Evolutionary conservation across 2,797 vertebrate genomes (phyloP), one percentile per base, ranked within the genome.

Genomic region (Masticophis lateralis): DNA sequence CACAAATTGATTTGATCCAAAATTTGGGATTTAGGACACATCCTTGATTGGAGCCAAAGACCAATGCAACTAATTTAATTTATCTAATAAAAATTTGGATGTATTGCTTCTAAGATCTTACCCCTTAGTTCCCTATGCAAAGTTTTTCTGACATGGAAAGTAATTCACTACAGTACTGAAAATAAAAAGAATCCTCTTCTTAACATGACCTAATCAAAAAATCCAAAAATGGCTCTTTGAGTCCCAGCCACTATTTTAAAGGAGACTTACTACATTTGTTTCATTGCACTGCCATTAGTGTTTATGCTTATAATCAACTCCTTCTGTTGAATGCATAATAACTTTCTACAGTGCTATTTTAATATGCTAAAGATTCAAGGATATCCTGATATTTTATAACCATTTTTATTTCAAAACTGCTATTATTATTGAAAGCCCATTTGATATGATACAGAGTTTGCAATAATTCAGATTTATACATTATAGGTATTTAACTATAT

Each of bases 331-430:
- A 91, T 25, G 53, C 86, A 56, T 94, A 92, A 96, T 94, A 92
- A 57, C 90, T 94, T 86, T 89, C 88, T 95, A 93, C 87, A 93
- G 90, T 87, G 88, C 66, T 69, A 13, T 56, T 55, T 32, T 95
- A 96, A 92, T 92, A 28, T 66, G 37, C 55, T 60, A 88, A 51
- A 90, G 28, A 37, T 25, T 22, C 14, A 69, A 14, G 43, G 20
- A 59, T 59, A 37, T 12, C 20, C 20, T 10, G 57, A 16, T 32
- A 74, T 60, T 27, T 60, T 66, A 79, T 79, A 22, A 22, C 18
- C 9, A 79, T 79, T 79, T 79, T 79, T 25, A 47, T 83, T 47
- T 83, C 20, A 83, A 83, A 25, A 83, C 74, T 47, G 5, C 18
- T 83, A 9, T 74, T 74, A 47, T 47, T 66, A 57, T 56, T 53